These are phyloP conservation scores for Ptychadena robeensis DNA, from an alignment of 2,797 vertebrate species.

Conservation along the genomic window DNA sequence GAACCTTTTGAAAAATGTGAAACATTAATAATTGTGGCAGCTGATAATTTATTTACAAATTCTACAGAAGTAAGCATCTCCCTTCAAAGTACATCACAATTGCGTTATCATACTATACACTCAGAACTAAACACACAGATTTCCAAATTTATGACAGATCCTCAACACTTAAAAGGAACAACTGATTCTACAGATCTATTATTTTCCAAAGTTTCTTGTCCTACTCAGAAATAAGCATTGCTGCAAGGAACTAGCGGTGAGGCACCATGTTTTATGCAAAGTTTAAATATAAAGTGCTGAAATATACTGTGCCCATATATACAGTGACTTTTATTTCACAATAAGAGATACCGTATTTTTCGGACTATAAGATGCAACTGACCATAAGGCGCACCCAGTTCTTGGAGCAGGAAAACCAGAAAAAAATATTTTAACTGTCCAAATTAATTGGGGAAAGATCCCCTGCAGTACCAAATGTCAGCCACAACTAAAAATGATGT, in stretches of 20 bases:
- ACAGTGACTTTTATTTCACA: not conserved
- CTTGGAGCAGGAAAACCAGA: no score
- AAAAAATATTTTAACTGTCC: no score
- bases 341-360: no score
- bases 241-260: not conserved
- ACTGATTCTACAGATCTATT: not conserved
- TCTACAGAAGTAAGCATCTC: constrained; percentile 29
- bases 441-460: no score
- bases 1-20: constrained; percentile 26
- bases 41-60: constrained; percentile 55
- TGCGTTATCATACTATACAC: not conserved
- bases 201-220: not conserved
- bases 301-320: not conserved
- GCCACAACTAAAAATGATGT: no score
- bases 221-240: not conserved
- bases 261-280: not conserved
- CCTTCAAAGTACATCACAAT: constrained; percentile 45
- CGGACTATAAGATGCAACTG: no score
- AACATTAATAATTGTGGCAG: constrained; percentile 38
- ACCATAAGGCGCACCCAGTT: no score
- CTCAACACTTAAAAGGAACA: not conserved
- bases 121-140: constrained; percentile 6
- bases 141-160: not conserved
- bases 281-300: no score
- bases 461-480: no score